Percentiles rank a stretch among this genome's conserved stretches.
phyloP scores from a whole-genome alignment of 2,113 vertebrate species.

The Pluvianellus socialis region DNA sequence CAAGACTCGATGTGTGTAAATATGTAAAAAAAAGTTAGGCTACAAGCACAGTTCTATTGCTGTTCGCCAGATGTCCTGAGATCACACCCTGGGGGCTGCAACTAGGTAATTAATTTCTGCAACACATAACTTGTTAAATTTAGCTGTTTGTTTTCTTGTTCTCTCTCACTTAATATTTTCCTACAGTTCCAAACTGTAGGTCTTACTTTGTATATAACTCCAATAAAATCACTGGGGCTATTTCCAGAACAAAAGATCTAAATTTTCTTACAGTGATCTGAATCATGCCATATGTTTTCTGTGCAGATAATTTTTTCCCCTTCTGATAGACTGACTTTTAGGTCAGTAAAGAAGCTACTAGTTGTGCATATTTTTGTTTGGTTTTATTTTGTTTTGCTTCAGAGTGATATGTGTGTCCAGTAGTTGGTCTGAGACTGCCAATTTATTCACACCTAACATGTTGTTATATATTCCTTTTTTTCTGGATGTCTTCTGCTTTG shows the following conservation, averaged over 20 bases:
- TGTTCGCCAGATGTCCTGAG: conserved; percentile 22
- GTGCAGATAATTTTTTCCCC: background rate
- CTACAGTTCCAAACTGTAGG: background rate
- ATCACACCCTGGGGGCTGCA: background rate
- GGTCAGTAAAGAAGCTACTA: background rate
- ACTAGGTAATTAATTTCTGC: conserved; percentile 29
- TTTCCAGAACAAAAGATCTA: background rate
- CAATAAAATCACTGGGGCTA: background rate
- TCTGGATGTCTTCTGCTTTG: background rate
- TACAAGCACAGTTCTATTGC: background rate
- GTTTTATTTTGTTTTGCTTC: background rate
- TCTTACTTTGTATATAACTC: background rate
- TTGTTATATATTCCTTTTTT: background rate
- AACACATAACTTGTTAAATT: background rate
- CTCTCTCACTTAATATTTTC: conserved; percentile 7
- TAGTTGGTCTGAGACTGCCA: background rate
- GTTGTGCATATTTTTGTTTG: background rate
- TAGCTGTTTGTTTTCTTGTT: conserved; percentile 9
- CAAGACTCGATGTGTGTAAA: background rate
- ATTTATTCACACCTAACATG: background rate
- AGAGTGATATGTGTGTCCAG: background rate
- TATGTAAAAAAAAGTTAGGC: background rate
- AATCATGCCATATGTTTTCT: background rate
- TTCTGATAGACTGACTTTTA: background rate
- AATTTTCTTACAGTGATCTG: background rate